Evolutionary conservation across 2,888 invertebrate species (phyloP), one percentile per base, ranked within the genome.

Genomic region (Cacoxenus indagator): DNA sequence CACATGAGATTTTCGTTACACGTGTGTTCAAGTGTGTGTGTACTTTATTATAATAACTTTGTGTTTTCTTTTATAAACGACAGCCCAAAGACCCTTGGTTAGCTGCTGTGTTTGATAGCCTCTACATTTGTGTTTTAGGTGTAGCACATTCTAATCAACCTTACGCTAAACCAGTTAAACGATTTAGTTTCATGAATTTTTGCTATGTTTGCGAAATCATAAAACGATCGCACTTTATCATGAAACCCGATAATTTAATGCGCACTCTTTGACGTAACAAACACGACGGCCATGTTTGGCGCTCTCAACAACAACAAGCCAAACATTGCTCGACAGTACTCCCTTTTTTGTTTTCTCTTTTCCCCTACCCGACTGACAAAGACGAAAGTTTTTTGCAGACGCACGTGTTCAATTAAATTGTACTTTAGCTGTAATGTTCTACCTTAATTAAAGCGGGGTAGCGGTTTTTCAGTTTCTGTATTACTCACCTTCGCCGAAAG

Each of bases 401-500:
- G 37, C 37, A 37, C 37, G 37, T 37, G 37, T 37, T 37, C 37
- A 37, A 37, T 37, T n/a, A 37, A 37, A 11, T 37, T 37, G 37
- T 8, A 37, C 37, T 37, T 37, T 37, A 14, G n/a, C n/a, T n/a
- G n/a, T n/a, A n/a, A n/a, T n/a, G n/a, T n/a, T n/a, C n/a, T n/a
- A n/a, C n/a, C n/a, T n/a, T n/a, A n/a, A n/a, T n/a, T n/a, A n/a
- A n/a, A n/a, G n/a, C n/a, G n/a, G n/a, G n/a, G n/a, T n/a, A n/a
- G n/a, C 54, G 19, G 5, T 37, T 37, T 5, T 11, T 37, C n/a
- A n/a, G n/a, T n/a, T n/a, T n/a, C n/a, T n/a, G n/a, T n/a, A n/a
- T 1, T 27, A 45, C 45, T 62, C 31, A 62, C 61, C 55, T 27
- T 72, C 81, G 82, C 54, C 83, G 78, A 68, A 87, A 79, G 65